Evolutionary conservation across 2,113 vertebrate genomes (phyloP).

Genomic region (Bubalus kerabau): DNA sequence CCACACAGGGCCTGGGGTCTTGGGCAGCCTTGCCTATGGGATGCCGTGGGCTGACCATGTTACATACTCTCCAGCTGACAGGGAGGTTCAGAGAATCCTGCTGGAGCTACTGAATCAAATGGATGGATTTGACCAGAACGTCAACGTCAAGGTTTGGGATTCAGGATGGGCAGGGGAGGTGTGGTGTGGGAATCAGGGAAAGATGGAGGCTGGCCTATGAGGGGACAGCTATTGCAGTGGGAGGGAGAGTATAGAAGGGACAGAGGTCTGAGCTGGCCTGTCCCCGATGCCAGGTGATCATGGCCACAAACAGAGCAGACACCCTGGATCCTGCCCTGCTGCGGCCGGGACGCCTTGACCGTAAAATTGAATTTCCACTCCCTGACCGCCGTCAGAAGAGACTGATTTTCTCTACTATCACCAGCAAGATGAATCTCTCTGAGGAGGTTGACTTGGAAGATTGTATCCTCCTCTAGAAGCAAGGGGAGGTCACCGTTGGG

Average conservation of each 20-base stretch:
- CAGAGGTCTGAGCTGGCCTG: background rate
- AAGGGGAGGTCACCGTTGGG: background rate
- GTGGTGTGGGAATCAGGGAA: background rate
- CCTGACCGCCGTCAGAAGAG: slow-evolving; percentile 95
- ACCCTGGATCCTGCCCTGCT: slow-evolving; percentile 93
- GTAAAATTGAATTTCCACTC: slow-evolving; percentile 95
- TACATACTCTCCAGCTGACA: slow-evolving; percentile 82
- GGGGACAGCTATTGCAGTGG: background rate
- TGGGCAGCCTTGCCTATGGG: fast-evolving
- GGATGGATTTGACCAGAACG: slow-evolving; percentile 97
- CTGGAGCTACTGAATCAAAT: slow-evolving; percentile 96
- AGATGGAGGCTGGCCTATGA: background rate
- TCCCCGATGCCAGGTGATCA: slow-evolving; percentile 86
- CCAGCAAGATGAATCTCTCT: slow-evolving; percentile 96
- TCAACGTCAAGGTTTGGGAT: slow-evolving; percentile 90
- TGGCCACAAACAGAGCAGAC: slow-evolving; percentile 96
- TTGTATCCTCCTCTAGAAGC: slow-evolving; percentile 85
- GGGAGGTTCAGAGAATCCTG: slow-evolving; percentile 94
- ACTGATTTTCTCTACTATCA: slow-evolving; percentile 94
- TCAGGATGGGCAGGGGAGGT: background rate
- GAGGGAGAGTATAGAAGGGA: background rate
- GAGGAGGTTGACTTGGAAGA: slow-evolving; percentile 97
- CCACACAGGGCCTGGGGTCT: background rate
- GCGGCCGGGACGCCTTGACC: slow-evolving; percentile 90
- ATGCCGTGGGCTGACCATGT: background rate